A percentile compares a stretch with the other conserved stretches of the same genome.
phyloP scores from a whole-genome alignment of 2,113 vertebrate genomes.

The Hassar affinis region DNA sequence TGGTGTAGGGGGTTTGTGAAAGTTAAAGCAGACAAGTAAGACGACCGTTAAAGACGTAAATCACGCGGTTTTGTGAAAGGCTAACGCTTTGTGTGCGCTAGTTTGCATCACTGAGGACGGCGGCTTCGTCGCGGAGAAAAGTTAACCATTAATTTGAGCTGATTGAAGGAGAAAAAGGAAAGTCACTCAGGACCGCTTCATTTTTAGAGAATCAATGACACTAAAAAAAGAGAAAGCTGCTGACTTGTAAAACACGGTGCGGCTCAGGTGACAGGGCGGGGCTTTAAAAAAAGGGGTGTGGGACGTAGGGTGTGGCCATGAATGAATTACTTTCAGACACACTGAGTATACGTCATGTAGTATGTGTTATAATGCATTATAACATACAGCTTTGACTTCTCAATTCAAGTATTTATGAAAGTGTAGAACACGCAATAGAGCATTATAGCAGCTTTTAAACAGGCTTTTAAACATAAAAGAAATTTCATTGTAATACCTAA shows the following conservation, averaged over 20 bases:
- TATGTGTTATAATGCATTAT: too few species aligned
- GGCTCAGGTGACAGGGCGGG: not conserved
- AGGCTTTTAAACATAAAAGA: too few species aligned
- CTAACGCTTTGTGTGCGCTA: constrained; percentile 39
- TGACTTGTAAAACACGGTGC: not conserved
- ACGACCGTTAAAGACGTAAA: constrained; percentile 14
- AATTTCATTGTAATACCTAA: too few species aligned
- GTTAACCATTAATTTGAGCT: constrained; percentile 13
- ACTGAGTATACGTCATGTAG: too few species aligned
- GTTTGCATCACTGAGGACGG: constrained; percentile 35
- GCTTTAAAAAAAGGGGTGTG: not conserved
- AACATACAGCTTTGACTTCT: too few species aligned
- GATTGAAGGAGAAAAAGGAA: not conserved
- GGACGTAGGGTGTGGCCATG: not conserved
- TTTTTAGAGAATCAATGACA: not conserved
- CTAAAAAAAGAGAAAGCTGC: not conserved
- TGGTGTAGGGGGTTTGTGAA: constrained; percentile 50
- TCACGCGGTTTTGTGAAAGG: constrained; percentile 46
- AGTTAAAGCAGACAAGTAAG: constrained; percentile 58
- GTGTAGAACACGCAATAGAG: too few species aligned
- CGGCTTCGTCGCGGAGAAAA: constrained; percentile 20
- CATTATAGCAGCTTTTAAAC: too few species aligned
- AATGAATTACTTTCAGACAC: not conserved
- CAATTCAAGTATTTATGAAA: too few species aligned
- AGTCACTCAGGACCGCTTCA: not conserved